Evolutionary conservation across 2,888 invertebrate genomes (phyloP).

Genomic region (Homarus gammarus): DNA sequence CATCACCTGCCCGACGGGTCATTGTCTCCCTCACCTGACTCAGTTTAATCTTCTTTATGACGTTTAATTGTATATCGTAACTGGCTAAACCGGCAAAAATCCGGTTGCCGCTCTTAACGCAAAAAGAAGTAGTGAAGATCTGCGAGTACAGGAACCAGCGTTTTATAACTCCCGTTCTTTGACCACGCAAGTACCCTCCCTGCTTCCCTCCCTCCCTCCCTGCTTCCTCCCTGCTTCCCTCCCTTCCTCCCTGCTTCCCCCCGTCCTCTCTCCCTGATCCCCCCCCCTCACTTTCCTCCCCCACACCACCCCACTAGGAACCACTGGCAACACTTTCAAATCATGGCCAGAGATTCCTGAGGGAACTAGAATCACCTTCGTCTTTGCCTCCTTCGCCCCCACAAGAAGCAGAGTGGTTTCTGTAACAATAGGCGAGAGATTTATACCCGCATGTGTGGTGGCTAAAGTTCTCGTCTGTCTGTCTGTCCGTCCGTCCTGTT

Average conservation of each 20-base stretch:
- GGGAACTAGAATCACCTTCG: too few relatives aligned
- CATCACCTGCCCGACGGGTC: not conserved
- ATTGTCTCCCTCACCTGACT: not conserved
- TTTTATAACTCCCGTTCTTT: not conserved
- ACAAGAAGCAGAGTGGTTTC: too few relatives aligned
- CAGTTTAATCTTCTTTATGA: conserved; percentile 20
- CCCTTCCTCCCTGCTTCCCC: not conserved
- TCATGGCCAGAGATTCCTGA: too few relatives aligned
- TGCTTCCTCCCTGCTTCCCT: not conserved
- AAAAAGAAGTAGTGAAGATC: not conserved
- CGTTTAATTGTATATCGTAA: conserved; percentile 21
- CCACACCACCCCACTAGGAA: too few relatives aligned
- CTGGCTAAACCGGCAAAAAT: not conserved
- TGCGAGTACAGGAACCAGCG: not conserved
- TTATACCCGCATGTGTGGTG: too few relatives aligned
- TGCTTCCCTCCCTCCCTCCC: not conserved
- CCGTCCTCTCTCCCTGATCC: conserved; percentile 22
- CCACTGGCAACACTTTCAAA: too few relatives aligned
- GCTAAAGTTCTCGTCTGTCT: too few relatives aligned
- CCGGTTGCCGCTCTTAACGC: not conserved
- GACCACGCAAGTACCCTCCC: not conserved
- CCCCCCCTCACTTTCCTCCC: too few relatives aligned
- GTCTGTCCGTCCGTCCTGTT: too few relatives aligned
- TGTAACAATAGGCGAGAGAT: too few relatives aligned
- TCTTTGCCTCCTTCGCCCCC: too few relatives aligned